phyloP scores from a whole-genome alignment of 2,888 invertebrate genomes.

The Magallana nippona region DNA sequence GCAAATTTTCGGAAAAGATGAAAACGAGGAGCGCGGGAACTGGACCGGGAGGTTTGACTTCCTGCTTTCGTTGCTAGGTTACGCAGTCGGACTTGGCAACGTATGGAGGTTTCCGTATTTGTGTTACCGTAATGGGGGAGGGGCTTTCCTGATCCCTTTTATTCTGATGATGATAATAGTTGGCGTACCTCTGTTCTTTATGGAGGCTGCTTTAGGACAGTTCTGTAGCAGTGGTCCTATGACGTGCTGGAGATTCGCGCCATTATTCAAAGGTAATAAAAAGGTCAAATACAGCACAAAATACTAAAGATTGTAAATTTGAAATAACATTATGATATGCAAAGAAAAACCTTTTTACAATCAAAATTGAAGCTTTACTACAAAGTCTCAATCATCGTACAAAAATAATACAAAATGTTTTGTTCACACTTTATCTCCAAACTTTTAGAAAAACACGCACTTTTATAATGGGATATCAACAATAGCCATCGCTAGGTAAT shows the following conservation, averaged over 20 bases:
- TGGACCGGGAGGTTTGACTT: slow-evolving; percentile 83
- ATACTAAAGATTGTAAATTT: too few relatives aligned
- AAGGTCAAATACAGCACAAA: neutral
- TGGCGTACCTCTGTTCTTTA: slow-evolving; percentile 78
- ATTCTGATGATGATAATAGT: slow-evolving; percentile 77
- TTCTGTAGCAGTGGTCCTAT: slow-evolving; percentile 78
- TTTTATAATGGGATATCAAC: too few relatives aligned
- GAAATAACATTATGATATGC: too few relatives aligned
- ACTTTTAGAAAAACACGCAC: too few relatives aligned
- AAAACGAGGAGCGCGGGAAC: slow-evolving; percentile 81
- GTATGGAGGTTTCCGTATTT: slow-evolving; percentile 85
- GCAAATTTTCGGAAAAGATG: slow-evolving; percentile 75
- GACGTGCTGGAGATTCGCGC: slow-evolving; percentile 79
- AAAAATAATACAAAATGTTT: too few relatives aligned
- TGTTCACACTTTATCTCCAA: too few relatives aligned
- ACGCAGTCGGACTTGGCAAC: slow-evolving; percentile 77
- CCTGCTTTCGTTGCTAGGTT: slow-evolving; percentile 75
- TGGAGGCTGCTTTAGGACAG: slow-evolving; percentile 79
- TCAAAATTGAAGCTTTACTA: too few relatives aligned
- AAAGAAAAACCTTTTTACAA: too few relatives aligned
- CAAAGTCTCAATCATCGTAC: too few relatives aligned
- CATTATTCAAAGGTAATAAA: slow-evolving; percentile 77
- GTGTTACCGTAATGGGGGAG: slow-evolving; percentile 77
- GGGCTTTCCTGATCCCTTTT: slow-evolving; percentile 79
- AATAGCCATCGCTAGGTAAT: too few relatives aligned